phyloP scores from a whole-genome alignment of 1,140 invertebrate genomes.

The Sitobion miscanthi region DNA sequence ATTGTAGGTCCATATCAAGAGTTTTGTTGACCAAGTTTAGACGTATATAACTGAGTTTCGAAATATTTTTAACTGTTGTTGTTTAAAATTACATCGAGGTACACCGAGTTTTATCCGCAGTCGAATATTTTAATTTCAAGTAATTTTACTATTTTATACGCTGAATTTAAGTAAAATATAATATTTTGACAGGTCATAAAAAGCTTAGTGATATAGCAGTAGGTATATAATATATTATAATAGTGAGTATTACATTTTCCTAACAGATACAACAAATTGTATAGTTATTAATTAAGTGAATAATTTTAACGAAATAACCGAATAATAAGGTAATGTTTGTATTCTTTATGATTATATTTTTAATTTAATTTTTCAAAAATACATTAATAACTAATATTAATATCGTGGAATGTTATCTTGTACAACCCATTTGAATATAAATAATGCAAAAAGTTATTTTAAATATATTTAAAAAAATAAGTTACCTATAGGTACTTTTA shows the following conservation, averaged over 20 bases:
- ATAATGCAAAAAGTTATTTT: background rate
- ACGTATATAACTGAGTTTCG: background rate
- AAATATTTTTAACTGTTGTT: background rate
- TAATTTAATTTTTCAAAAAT: too few species aligned
- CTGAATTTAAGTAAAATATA: background rate
- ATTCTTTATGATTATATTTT: background rate
- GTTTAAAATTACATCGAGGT: background rate
- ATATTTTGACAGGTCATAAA: background rate
- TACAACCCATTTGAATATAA: background rate
- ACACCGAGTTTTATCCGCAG: background rate
- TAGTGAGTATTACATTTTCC: background rate
- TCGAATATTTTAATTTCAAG: background rate
- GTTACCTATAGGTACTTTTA: background rate
- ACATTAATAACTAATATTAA: background rate
- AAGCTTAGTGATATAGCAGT: background rate
- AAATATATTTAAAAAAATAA: background rate
- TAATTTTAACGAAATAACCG: too few species aligned
- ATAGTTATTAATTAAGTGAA: too few species aligned
- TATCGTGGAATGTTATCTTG: background rate
- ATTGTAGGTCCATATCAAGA: background rate
- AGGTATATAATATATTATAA: background rate
- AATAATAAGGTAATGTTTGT: too few species aligned
- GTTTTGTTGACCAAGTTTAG: background rate
- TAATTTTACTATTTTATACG: background rate
- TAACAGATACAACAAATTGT: background rate